phyloP scores from a whole-genome alignment of 2,888 invertebrate genomes.

The Zhuqinia jingwanae region DNA sequence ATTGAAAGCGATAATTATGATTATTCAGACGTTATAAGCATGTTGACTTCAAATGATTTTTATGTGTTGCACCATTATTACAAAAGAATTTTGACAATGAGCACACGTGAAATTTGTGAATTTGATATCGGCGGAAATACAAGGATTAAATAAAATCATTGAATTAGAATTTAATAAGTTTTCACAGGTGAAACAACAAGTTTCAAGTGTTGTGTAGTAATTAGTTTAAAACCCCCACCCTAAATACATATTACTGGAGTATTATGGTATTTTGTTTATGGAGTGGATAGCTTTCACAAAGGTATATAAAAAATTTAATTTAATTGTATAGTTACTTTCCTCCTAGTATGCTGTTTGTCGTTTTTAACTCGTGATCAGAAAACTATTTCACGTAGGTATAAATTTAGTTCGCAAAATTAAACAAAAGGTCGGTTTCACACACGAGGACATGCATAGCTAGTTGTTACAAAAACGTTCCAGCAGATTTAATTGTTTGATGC shows the following conservation, averaged over 20 bases:
- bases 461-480: no score
- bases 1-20: constrained; percentile 24
- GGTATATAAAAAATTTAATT: no score
- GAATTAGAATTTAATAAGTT: not conserved
- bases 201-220: no score
- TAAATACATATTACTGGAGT: not conserved
- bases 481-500: no score
- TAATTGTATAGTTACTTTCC: no score
- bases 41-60: constrained; percentile 5
- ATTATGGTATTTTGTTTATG: constrained; percentile 36
- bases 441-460: no score
- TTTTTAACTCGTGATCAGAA: no score
- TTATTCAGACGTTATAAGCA: not conserved
- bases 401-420: no score
- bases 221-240: no score
- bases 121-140: not conserved
- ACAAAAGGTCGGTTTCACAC: no score
- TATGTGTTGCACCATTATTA: not conserved
- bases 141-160: constrained; percentile 36
- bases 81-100: constrained; percentile 11
- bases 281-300: constrained; percentile 47
- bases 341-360: no score
- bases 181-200: not conserved
- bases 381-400: no score
- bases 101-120: constrained; percentile 28